Evolutionary conservation across 2,797 vertebrate species (phyloP).

Genomic region (Periophthalmus magnuspinnatus): DNA sequence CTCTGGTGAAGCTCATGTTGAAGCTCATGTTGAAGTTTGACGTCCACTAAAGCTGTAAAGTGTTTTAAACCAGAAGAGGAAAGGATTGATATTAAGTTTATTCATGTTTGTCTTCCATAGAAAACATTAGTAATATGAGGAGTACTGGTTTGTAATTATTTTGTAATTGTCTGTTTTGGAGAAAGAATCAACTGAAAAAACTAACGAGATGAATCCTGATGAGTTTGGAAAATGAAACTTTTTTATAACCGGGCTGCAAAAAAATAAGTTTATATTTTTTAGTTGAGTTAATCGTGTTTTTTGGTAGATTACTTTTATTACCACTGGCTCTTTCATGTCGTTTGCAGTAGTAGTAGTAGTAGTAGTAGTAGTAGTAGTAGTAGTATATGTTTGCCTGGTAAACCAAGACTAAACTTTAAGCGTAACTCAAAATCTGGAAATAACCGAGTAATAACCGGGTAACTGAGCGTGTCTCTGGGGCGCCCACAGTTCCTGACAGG

Average conservation of each 20-base stretch:
- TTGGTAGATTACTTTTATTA: no score
- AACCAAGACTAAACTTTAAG: no score
- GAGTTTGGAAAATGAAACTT: neutral
- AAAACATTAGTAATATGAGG: neutral
- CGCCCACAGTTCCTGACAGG: no score
- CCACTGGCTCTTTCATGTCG: no score
- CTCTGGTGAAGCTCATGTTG: slow-evolving; percentile 7
- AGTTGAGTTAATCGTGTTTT: no score
- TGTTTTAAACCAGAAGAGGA: neutral
- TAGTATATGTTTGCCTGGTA: no score
- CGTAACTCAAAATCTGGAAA: no score
- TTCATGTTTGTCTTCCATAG: neutral
- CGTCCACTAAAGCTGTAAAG: slow-evolving; percentile 19
- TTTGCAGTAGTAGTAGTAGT: no score
- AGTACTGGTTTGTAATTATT: neutral
- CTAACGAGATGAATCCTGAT: neutral
- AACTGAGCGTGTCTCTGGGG: no score
- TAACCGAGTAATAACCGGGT: no score
- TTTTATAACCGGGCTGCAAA: neutral
- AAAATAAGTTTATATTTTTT: neutral
- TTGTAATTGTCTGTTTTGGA: neutral
- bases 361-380: no score
- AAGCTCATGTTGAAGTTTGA: no score
- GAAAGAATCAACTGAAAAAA: neutral
- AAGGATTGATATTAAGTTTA: neutral